Conservation (phyloP, 1,140 invertebrate genomes). For the Drosophila littoralis region DNA sequence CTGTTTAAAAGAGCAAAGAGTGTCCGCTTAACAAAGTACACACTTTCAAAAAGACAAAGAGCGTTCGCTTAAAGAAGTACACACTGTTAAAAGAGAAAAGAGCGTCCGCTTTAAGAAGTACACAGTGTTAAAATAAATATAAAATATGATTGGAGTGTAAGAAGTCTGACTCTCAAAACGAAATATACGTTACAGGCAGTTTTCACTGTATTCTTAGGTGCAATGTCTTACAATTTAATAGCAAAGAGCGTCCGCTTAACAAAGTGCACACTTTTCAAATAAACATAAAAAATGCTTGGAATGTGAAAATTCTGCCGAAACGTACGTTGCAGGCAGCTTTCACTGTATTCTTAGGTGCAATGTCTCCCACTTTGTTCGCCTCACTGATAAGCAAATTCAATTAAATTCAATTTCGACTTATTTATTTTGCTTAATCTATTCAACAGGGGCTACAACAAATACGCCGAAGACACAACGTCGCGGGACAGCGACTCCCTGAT, state of each 20-base stretch:
- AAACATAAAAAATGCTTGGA: not conserved
- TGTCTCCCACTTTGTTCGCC: slow-evolving; percentile 7
- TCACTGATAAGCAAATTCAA: slow-evolving; percentile 32
- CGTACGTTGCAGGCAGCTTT: not conserved
- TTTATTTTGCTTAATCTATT: slow-evolving; percentile 5
- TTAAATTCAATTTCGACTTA: slow-evolving; percentile 16
- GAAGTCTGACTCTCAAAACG: too few relatives aligned
- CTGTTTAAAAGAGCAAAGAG: too few relatives aligned
- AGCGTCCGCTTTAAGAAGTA: too few relatives aligned
- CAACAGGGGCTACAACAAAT: slow-evolving; percentile 88
- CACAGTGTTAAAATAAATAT: too few relatives aligned
- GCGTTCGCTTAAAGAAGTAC: too few relatives aligned
- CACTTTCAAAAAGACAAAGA: too few relatives aligned
- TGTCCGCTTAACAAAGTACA: too few relatives aligned
- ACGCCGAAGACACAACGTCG: slow-evolving; percentile 88
- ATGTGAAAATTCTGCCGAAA: not conserved
- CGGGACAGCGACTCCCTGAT: slow-evolving; percentile 92
- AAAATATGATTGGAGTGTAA: too few relatives aligned
- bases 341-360: not conserved
- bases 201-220: not conserved
- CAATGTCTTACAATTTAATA: not conserved
- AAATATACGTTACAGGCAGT: not conserved
- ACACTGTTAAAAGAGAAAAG: too few relatives aligned
- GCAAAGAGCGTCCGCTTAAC: too few relatives aligned
- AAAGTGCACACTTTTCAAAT: not conserved